Percentiles rank a stretch among this genome's conserved stretches.
These are phyloP conservation scores for Lepidochitona cinerea DNA, from an alignment of 2,888 invertebrate species.

Conservation along the genomic window DNA sequence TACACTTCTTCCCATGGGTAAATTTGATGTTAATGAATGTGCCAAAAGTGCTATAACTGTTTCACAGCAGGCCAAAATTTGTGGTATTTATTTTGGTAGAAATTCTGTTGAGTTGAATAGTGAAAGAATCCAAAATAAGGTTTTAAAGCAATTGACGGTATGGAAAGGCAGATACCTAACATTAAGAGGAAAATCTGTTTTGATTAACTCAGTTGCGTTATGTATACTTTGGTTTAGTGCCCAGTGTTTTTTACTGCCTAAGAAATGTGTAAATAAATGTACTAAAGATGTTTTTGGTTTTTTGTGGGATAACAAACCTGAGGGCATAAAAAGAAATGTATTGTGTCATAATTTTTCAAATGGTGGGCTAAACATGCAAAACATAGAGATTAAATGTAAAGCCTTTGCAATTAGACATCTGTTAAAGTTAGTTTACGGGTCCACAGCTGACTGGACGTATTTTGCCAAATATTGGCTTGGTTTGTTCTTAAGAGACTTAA, in stretches of 20 bases:
- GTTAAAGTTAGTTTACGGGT: not conserved
- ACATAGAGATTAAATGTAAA: not conserved
- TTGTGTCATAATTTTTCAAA: not conserved
- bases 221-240: not conserved
- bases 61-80: not conserved
- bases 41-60: not conserved
- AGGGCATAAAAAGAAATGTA: not conserved
- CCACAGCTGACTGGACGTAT: not conserved
- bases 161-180: not conserved
- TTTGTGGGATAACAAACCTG: not conserved
- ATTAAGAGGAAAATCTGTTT: not conserved
- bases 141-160: not conserved
- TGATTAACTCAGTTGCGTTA: not conserved
- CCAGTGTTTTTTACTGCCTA: not conserved
- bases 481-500: not conserved
- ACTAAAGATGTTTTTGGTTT: not conserved
- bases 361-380: not conserved
- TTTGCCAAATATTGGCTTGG: constrained; percentile 6
- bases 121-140: not conserved
- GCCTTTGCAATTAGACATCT: not conserved
- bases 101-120: not conserved
- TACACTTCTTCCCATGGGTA: constrained; percentile 11
- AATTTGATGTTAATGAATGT: not conserved
- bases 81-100: not conserved
- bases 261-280: not conserved